Evolutionary conservation across 2,888 invertebrate genomes (phyloP).

Genomic region (Sturmia bella): DNA sequence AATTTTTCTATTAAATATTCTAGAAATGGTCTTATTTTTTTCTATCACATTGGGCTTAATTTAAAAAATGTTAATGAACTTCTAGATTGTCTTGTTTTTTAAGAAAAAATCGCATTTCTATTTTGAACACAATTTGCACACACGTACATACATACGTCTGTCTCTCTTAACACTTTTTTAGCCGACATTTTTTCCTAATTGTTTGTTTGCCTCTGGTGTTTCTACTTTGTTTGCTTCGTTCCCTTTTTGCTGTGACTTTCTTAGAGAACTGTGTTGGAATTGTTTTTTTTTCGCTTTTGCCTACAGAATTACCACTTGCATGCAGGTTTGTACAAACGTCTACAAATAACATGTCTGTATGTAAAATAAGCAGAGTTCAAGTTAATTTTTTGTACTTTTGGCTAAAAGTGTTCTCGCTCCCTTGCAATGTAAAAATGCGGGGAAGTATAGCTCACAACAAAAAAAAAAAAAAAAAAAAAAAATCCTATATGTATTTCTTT

Average conservation of each 20-base stretch:
- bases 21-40: slow-evolving; percentile 32
- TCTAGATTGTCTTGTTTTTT: slow-evolving; percentile 66
- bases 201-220: slow-evolving; percentile 16
- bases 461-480: neutral
- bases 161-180: slow-evolving; percentile 34
- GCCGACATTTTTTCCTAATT: slow-evolving; percentile 52
- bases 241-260: slow-evolving; percentile 65
- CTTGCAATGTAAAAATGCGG: neutral
- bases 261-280: slow-evolving; percentile 20
- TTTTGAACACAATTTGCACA: slow-evolving; percentile 29
- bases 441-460: slow-evolving; percentile 26
- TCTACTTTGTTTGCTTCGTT: slow-evolving; percentile 48
- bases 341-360: slow-evolving; percentile 7
- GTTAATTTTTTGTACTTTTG: slow-evolving; percentile 41
- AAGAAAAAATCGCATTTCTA: slow-evolving; percentile 53
- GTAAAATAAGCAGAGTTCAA: slow-evolving; percentile 59
- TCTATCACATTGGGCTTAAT: slow-evolving; percentile 53
- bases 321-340: slow-evolving; percentile 29
- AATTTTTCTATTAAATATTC: slow-evolving; percentile 44
- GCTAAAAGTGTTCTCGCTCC: slow-evolving; percentile 48
- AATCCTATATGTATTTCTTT: too few species aligned
- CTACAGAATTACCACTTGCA: neutral
- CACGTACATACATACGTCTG: slow-evolving; percentile 11
- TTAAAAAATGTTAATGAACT: slow-evolving; percentile 81
- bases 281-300: neutral